Conservation (phyloP, 2,888 invertebrate species). For the Brachypalpus laphriformis region DNA sequence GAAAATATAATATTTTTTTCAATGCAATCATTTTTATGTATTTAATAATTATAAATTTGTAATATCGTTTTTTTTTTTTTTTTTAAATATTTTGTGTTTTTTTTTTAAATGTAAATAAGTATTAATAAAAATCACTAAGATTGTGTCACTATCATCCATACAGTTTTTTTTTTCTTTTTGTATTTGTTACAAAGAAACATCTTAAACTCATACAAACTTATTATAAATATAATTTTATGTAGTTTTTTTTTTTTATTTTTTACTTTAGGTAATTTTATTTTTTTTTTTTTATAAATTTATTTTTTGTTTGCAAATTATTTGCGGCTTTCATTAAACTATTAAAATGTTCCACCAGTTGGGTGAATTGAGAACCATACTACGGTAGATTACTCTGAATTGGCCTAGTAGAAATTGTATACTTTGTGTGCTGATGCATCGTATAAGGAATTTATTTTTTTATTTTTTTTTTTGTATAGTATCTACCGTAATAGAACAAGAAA, state of each 20-base stretch:
- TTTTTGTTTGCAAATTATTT: slow-evolving; percentile 21
- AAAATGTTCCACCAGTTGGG: not conserved
- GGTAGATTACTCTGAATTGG: slow-evolving; percentile 21
- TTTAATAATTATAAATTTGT: slow-evolving; percentile 36
- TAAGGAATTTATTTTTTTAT: no score
- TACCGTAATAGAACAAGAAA: slow-evolving; percentile 3
- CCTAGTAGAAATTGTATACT: slow-evolving; percentile 11
- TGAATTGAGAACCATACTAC: slow-evolving; percentile 25
- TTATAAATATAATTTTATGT: slow-evolving; percentile 16
- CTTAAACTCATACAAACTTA: slow-evolving; percentile 42
- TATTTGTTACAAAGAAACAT: slow-evolving; percentile 13
- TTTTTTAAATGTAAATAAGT: slow-evolving; percentile 38
- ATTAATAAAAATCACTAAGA: slow-evolving; percentile 33
- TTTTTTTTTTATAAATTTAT: not conserved
- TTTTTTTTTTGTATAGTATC: not conserved
- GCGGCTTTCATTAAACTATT: slow-evolving; percentile 24
- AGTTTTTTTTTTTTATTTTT: not conserved
- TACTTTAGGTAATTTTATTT: no score
- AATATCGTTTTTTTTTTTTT: slow-evolving; percentile 14
- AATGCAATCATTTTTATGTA: slow-evolving; percentile 38
- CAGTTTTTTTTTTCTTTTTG: slow-evolving; percentile 1
- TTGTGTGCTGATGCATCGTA: no score
- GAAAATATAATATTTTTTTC: not conserved
- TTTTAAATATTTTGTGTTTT: not conserved
- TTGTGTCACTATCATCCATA: slow-evolving; percentile 30